Base-by-base conservation (phyloP, 2,797 vertebrate species). In the Tragopan temminckii region DNA sequence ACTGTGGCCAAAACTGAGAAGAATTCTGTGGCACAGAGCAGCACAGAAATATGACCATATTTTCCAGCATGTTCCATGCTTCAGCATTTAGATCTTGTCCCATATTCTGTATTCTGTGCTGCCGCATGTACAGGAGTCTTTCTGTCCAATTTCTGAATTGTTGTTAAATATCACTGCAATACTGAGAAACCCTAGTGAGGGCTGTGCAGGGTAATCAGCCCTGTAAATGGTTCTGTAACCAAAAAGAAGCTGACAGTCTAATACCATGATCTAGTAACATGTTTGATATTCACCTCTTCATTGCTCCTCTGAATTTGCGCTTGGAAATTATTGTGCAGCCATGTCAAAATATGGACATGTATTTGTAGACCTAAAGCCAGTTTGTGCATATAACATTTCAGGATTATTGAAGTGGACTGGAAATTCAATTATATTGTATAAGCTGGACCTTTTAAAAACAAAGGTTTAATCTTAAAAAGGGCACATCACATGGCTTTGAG, bases 261-360 rank as follows among this genome's bases (percentile, higher is more conserved):
- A 66, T 55, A 55, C 4, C 9, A 67, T 77, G 40, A 24, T 74
- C 24, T 52, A 35, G 21, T 19, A 70, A n/a, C 43, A 16, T 48
- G 8, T 67, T 59, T 58, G 36, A 63, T 35, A 17, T 82, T 67
- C 21, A 48, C n/a, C 80, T 85, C 58, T 38, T 67, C 53, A 23
- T 38, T 79, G 5, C 19, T 75, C n/a, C 42, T 35, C n/a, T 68
- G 18, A 71, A 19, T 14, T 8, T 45, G 42, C 23, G 10, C 40
- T 76, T 80, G 19, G 23, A 35, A 75, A 50, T 48, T 88, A 80
- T 48, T 83, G 5, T 14, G 35, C 69, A 25, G n/a, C 59, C 67
- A 3, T 38, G 12, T 59, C 67, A 90, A 5, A 33, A 50, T 35
- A 55, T 0, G 0, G 27, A 14, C 20, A 10, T 11, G 3, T 69